These are phyloP conservation scores for Xenopus petersii DNA, from an alignment of 2,797 vertebrate species.

Conservation along the genomic window DNA sequence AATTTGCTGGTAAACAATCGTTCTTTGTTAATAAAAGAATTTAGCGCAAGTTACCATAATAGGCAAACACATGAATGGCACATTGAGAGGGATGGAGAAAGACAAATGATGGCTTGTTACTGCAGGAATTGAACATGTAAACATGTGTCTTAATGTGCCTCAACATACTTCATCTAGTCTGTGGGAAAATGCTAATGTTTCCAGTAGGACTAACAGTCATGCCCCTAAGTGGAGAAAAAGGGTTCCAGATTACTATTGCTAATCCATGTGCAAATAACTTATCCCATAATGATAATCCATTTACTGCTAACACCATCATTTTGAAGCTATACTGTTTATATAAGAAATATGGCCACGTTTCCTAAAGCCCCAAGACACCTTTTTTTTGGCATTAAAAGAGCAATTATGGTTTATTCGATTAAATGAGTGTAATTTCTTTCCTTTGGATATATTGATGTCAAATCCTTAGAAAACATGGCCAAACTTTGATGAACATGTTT, in stretches of 20 bases:
- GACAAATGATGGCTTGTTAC: slow-evolving; percentile 36
- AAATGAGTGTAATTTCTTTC: too few species aligned
- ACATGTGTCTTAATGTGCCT: slow-evolving; percentile 6
- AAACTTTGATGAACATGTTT: too few species aligned
- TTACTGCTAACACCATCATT: too few species aligned
- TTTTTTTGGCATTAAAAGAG: too few species aligned
- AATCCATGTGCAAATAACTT: neutral
- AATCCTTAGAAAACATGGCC: too few species aligned
- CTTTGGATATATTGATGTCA: too few species aligned
- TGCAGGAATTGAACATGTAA: slow-evolving; percentile 21
- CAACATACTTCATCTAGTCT: slow-evolving; percentile 11
- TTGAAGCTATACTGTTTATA: too few species aligned
- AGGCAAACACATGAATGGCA: slow-evolving; percentile 13
- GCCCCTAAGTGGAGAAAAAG: neutral
- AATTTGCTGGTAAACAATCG: neutral
- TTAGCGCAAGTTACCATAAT: slow-evolving; percentile 8
- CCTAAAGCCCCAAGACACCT: too few species aligned
- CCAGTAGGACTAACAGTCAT: slow-evolving; percentile 14
- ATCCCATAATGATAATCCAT: neutral
- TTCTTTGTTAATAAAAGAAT: slow-evolving; percentile 12
- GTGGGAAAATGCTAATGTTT: slow-evolving; percentile 32
- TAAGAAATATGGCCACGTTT: too few species aligned
- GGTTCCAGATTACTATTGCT: neutral
- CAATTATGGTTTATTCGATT: too few species aligned
- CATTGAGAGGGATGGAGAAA: slow-evolving; percentile 20